Percentiles rank a stretch among this genome's conserved stretches.
Conservation (phyloP, 2,113 vertebrate species). For the Cynocephalus volans region DNA sequence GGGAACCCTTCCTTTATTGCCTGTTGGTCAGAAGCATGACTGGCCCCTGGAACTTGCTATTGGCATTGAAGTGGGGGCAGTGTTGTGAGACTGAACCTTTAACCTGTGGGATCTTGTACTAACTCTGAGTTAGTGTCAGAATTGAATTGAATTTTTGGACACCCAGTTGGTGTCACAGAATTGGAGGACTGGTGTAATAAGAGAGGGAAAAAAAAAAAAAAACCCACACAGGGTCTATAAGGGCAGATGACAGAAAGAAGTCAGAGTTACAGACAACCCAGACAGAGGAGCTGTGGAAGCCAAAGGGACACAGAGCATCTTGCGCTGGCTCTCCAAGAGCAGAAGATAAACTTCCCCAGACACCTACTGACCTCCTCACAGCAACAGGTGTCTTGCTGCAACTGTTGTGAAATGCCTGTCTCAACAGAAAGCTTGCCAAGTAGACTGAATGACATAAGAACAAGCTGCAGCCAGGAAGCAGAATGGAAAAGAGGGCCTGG, state of each 20-base stretch:
- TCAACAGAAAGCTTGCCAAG: not conserved
- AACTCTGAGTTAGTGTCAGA: too few relatives aligned
- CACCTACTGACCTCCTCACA: not conserved
- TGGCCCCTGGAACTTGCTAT: too few relatives aligned
- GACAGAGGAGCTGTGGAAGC: not conserved
- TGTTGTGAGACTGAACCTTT: too few relatives aligned
- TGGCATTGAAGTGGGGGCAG: too few relatives aligned
- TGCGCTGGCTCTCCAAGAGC: not conserved
- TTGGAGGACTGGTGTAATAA: too few relatives aligned
- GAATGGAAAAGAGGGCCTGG: not conserved
- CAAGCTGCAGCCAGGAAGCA: not conserved
- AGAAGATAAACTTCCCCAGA: not conserved
- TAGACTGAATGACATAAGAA: not conserved
- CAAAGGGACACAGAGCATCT: too few relatives aligned
- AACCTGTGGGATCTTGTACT: too few relatives aligned
- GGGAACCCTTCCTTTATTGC: too few relatives aligned
- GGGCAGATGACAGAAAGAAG: not conserved
- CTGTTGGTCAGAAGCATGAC: too few relatives aligned
- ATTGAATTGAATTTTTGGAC: too few relatives aligned
- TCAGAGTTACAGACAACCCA: not conserved
- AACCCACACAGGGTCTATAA: not conserved
- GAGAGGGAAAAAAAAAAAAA: too few relatives aligned
- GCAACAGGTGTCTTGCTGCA: not conserved
- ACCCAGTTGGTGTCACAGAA: too few relatives aligned
- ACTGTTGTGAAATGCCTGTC: not conserved